Evolutionary conservation across 2,888 invertebrate genomes (phyloP), one percentile per base, ranked within the genome.

Genomic region (Abrostola triplasia): DNA sequence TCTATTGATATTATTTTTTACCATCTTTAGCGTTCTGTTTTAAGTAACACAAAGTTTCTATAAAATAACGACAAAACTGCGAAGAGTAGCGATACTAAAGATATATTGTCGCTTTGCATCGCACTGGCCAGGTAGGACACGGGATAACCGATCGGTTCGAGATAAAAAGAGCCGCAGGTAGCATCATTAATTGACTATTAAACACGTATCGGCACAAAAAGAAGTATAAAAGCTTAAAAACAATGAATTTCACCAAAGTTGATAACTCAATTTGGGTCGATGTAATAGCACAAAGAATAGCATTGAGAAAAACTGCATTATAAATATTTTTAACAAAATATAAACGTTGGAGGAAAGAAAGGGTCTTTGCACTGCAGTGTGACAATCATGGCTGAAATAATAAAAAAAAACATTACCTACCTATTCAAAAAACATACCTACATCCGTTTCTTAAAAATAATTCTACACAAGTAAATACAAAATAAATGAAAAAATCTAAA

Each of bases 221-320:
- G 88, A 82, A 84, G 81, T 82, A 86, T 86, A 88, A 87, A 85
- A 77, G 62, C 81, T 82, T 84, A 89, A 92, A 93, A 92, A 94
- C 94, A 94, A 94, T 94, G 94, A 93, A 92, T 92, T 94, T 93
- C 89, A 93, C 92, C 82, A 90, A 92, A 92, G 86, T 92, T 93
- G 93, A 94, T 94, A 93, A 94, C 94, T 94, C 91, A 94, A 94
- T 94, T 94, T 93, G 84, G 90, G 85, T 75, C 80, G 79, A 70
- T 74, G 77, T 82, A 69, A 72, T 65, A 66, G 86, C 80, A 86
- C 80, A 86, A 36, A 5, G 65, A 53, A 57, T 42, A 54, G 12
- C 41, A 44, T 86, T 50, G 89, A 90, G 88, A 77, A 75, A 9
- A 36, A 47, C 35, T 35, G 55, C 12, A 47, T n/a, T n/a, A 11